phyloP scores from a whole-genome alignment of 2,113 vertebrate species.

The Cynoglossus semilaevis region DNA sequence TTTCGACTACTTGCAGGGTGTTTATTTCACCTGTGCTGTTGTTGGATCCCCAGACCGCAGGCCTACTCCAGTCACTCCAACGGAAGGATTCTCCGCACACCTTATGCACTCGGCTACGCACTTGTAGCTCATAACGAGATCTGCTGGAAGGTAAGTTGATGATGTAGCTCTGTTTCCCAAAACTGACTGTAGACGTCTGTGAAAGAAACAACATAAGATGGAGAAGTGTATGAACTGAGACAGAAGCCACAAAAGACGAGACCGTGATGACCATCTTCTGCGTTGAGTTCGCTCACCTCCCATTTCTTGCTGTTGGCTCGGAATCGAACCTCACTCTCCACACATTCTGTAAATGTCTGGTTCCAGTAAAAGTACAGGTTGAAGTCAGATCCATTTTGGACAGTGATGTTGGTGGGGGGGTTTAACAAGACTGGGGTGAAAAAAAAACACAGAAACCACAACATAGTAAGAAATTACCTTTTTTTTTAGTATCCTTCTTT shows the following conservation, averaged over 20 bases:
- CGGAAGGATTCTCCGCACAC: constrained; percentile 15
- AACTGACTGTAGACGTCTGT: neutral
- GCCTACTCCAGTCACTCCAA: constrained; percentile 75
- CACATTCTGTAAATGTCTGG: neutral
- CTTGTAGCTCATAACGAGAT: constrained; percentile 64
- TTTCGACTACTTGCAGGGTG: too few relatives aligned
- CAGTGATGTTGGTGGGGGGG: constrained; percentile 52
- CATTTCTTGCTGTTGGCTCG: constrained; percentile 32
- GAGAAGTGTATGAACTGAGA: neutral
- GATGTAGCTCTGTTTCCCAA: neutral
- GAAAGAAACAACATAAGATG: neutral
- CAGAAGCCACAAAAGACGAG: neutral
- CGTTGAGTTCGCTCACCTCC: constrained; percentile 26
- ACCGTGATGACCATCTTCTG: neutral
- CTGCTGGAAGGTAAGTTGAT: constrained; percentile 52
- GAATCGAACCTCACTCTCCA: constrained; percentile 43
- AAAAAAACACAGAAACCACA: neutral
- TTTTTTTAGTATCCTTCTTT: too few relatives aligned
- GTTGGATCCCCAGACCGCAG: constrained; percentile 61
- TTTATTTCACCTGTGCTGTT: constrained; percentile 40
- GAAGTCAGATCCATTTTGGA: constrained; percentile 27
- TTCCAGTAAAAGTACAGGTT: constrained; percentile 62
- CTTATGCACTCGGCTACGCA: constrained; percentile 3
- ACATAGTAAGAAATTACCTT: too few relatives aligned
- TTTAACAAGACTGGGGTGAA: constrained; percentile 47